Base-by-base conservation (phyloP, 2,113 vertebrate species). In the Psittacara wagleri region DNA sequence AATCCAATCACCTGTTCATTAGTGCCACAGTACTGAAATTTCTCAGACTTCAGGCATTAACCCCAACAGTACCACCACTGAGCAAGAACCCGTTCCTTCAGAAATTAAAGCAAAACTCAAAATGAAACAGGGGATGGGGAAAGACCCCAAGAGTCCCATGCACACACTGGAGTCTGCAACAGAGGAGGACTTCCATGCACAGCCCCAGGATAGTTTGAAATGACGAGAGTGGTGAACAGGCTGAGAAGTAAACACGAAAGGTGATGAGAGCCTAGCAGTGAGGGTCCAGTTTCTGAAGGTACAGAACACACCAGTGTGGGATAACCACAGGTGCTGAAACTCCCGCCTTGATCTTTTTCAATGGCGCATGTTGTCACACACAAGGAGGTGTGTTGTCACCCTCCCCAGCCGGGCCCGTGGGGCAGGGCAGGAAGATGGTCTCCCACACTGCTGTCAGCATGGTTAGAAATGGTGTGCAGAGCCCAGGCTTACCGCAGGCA, bases 181-280 rank as follows among this genome's bases (percentile, higher is more conserved):
- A 75, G 29, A 46, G 55, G 7, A 72, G 35, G 46, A 44, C 18
- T 72, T 79, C 29, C 52, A 48, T 7, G 31, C 44, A n/a, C 74
- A 59, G 0, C 4, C 18, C 33, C 61, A 20, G 25, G 16, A 10
- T 1, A 49, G 33, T 18, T n/a, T 28, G 57, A 72, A 72, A 63
- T 2, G 4, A 10, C 7, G 0, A 2, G n/a, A 43, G 19, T 55
- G 44, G 33, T 7, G 29, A 69, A 68, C 0, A 3, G 22, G 22
- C 9, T 3, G 2, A 43, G 52, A n/a, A 70, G 62, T 31, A 20
- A 75, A 67, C 2, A 6, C 0, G 9, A 37, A 23, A 51, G 31
- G n/a, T 29, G 54, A 39, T 5, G 67, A 63, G 75, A 63, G 4
- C 28, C 54, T 13, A 6, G 27, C 41, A 80, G 13, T 0, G 2